These are phyloP conservation scores for Tenthredo distinguenda DNA, from an alignment of 2,888 invertebrate genomes.

Conservation along the genomic window DNA sequence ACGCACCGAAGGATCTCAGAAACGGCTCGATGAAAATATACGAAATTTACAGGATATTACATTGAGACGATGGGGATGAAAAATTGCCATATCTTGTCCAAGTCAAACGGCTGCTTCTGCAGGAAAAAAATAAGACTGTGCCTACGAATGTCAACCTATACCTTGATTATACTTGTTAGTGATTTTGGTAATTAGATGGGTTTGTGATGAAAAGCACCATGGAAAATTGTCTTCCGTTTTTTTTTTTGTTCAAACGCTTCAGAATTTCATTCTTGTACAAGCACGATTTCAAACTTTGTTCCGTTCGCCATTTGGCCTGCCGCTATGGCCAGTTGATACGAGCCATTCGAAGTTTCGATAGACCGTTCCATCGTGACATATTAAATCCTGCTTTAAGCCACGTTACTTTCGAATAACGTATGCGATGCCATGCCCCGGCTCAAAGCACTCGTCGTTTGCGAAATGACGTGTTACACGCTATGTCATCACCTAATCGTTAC, in stretches of 20 bases:
- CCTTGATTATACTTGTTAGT: no score
- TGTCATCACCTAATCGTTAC: conserved; percentile 37
- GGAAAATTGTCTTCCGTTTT: neutral
- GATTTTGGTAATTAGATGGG: no score
- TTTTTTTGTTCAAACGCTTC: neutral
- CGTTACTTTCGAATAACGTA: conserved; percentile 40
- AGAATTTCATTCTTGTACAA: neutral
- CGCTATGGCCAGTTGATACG: conserved; percentile 26
- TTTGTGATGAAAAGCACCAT: no score
- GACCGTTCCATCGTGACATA: conserved; percentile 30
- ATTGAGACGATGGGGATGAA: no score
- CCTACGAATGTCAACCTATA: no score
- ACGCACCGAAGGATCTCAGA: no score
- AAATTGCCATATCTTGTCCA: no score
- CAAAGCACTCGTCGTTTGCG: conserved; percentile 15
- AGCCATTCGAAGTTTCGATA: conserved; percentile 43
- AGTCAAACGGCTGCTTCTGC: no score
- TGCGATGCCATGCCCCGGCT: conserved; percentile 29
- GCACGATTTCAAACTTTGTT: conserved; percentile 23
- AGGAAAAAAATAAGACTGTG: no score
- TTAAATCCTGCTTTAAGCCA: conserved; percentile 37
- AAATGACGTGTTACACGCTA: conserved; percentile 18
- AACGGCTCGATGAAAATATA: no score
- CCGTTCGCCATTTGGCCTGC: conserved; percentile 1
- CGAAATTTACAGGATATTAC: no score